These are phyloP conservation scores for Formica selysi DNA, from an alignment of 1,140 invertebrate genomes.

Conservation along the genomic window DNA sequence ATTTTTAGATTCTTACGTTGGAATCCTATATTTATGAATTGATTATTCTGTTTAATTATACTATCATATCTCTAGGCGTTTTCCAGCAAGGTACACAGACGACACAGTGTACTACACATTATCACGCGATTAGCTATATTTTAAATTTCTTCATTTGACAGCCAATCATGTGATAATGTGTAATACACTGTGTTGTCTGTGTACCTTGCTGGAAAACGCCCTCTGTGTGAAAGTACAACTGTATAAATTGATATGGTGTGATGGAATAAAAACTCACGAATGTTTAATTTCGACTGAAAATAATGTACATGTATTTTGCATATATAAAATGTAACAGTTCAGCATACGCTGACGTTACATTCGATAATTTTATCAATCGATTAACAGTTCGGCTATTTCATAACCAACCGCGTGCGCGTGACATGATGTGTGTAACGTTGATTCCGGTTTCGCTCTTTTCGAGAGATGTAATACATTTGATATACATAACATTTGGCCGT, in stretches of 20 bases:
- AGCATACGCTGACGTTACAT: conserved; percentile 50
- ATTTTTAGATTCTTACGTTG: not conserved
- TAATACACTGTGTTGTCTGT: no score
- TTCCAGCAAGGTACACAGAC: no score
- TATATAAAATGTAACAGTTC: conserved; percentile 51
- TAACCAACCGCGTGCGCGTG: not conserved
- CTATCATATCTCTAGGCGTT: no score
- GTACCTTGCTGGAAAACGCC: no score
- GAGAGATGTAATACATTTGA: not conserved
- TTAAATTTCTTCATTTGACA: no score
- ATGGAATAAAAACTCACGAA: no score
- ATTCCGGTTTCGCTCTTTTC: conserved; percentile 29
- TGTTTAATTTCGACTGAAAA: not conserved
- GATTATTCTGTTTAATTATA: conserved; percentile 16
- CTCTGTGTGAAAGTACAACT: not conserved
- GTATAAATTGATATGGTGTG: not conserved
- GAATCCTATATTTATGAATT: not conserved
- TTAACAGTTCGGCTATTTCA: conserved; percentile 66
- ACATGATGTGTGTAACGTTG: conserved; percentile 29
- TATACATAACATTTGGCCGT: conserved; percentile 5
- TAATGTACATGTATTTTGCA: not conserved
- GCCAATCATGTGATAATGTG: no score
- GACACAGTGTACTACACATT: no score
- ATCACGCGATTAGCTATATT: no score
- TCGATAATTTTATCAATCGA: conserved; percentile 67